A percentile compares a stretch with the other conserved stretches of the same genome.
Conservation (phyloP, 2,113 vertebrate genomes). For the Nothobranchius furzeri region DNA sequence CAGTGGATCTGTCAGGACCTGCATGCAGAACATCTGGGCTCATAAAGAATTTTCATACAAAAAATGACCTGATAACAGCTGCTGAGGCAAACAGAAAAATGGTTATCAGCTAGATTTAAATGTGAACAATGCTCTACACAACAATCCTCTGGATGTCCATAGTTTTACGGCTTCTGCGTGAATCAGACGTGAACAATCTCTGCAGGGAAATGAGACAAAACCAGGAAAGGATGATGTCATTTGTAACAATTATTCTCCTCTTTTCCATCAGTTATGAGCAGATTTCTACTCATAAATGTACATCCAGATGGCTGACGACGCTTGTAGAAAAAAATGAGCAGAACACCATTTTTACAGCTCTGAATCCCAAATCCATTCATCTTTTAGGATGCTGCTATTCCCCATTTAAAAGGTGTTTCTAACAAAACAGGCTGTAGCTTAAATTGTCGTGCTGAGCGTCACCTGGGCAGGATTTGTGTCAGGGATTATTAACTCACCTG, state of each 20-base stretch:
- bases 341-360: constrained; percentile 1
- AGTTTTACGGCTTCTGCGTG: constrained; percentile 10
- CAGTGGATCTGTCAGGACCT: background rate
- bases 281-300: constrained; percentile 4
- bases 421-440: constrained; percentile 1
- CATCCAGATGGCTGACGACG: constrained; percentile 11
- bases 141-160: constrained; percentile 25
- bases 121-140: constrained; percentile 26
- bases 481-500: constrained; percentile 62
- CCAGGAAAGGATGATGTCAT: constrained; percentile 53
- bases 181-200: constrained; percentile 31
- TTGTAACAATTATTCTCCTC: constrained; percentile 21
- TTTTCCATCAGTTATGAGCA: constrained; percentile 21
- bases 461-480: constrained; percentile 36
- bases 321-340: constrained; percentile 1
- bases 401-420: background rate
- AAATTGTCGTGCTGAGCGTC: constrained; percentile 44
- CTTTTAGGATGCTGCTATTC: too few species aligned
- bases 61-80: background rate
- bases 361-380: background rate
- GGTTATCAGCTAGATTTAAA: constrained; percentile 19
- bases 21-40: too few species aligned
- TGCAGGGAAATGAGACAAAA: constrained; percentile 53
- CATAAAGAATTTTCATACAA: constrained; percentile 4
- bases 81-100: constrained; percentile 11